These are phyloP conservation scores for Phthorimaea operculella DNA, from an alignment of 1,140 invertebrate species.

Conservation along the genomic window DNA sequence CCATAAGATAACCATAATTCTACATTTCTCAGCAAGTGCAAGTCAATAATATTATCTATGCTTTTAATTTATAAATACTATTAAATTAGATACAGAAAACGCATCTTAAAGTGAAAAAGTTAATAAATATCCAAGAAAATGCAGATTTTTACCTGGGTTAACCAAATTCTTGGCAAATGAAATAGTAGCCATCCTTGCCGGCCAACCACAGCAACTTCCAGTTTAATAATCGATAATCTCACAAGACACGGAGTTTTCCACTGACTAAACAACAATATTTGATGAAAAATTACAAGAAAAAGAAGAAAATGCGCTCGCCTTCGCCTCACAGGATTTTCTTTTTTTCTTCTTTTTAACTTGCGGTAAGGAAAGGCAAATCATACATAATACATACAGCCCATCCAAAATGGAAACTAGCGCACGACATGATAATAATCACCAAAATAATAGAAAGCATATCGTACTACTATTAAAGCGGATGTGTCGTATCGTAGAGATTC, in stretches of 20 bases:
- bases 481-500: no score
- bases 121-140: slow-evolving; percentile 1
- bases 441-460: no score
- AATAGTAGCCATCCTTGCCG: slow-evolving; percentile 48
- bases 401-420: no score
- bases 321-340: no score
- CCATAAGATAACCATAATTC: neutral
- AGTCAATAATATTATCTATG: neutral
- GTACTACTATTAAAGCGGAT: no score
- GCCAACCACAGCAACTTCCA: slow-evolving; percentile 18
- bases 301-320: no score
- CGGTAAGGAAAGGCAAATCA: no score
- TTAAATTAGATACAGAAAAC: neutral
- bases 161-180: slow-evolving; percentile 62
- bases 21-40: neutral
- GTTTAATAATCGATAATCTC: neutral
- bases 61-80: neutral
- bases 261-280: no score
- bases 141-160: slow-evolving; percentile 48
- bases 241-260: neutral
- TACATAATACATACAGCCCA: no score
- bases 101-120: slow-evolving; percentile 1
- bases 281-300: no score
- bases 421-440: no score
- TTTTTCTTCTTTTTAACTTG: no score